A percentile compares a stretch with the other conserved stretches of the same genome.
Conservation (phyloP, 2,888 invertebrate genomes). For the Halictus ligatus region DNA sequence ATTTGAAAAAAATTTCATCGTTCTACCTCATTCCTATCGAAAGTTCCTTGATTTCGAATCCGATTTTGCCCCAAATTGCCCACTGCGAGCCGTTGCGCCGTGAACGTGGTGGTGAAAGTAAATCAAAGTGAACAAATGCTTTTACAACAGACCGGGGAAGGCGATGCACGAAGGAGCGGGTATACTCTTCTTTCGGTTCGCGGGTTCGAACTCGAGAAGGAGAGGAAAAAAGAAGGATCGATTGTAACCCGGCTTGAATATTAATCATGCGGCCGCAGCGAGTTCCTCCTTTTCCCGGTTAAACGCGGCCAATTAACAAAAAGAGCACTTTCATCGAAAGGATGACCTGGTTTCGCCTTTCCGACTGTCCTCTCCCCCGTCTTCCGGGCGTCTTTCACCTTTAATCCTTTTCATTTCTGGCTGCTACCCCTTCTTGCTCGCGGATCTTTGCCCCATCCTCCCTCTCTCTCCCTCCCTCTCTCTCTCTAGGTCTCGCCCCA, state of each 20-base stretch:
- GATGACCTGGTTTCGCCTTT: constrained; percentile 61
- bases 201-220: background rate
- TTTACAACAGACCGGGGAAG: background rate
- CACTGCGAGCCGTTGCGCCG: background rate
- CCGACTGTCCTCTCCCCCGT: constrained; percentile 13
- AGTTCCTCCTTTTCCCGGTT: constrained; percentile 22
- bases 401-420: constrained; percentile 57
- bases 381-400: constrained; percentile 40
- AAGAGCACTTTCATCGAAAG: constrained; percentile 43
- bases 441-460: constrained; percentile 27
- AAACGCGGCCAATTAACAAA: constrained; percentile 56
- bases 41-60: too few species aligned
- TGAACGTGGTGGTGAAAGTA: background rate
- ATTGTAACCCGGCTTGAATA: background rate
- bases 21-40: too few species aligned
- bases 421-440: constrained; percentile 18
- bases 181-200: background rate
- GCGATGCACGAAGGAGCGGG: background rate
- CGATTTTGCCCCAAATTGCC: too few species aligned
- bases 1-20: too few species aligned
- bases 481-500: background rate
- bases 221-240: background rate
- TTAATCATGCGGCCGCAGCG: background rate
- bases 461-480: background rate
- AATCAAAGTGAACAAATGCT: background rate